A percentile compares a stretch with the other conserved stretches of the same genome.
phyloP scores from a whole-genome alignment of 2,113 vertebrate species.

The Cervus canadensis region DNA sequence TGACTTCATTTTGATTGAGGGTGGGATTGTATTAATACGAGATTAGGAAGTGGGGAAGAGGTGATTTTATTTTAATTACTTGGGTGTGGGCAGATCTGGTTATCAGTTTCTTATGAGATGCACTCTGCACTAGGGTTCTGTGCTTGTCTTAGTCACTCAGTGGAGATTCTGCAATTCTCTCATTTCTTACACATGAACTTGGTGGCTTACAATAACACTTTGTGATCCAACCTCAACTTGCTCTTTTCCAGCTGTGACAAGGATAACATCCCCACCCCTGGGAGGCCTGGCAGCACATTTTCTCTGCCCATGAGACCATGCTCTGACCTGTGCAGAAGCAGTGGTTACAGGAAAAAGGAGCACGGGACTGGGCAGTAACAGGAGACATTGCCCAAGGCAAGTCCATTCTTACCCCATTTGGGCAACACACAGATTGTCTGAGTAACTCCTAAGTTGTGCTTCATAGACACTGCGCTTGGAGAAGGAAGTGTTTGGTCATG shows the following conservation, averaged over 20 bases:
- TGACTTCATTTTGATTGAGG: slow-evolving; percentile 18
- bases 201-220: slow-evolving; percentile 62
- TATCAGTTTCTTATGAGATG: slow-evolving; percentile 66
- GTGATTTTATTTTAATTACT: slow-evolving; percentile 58
- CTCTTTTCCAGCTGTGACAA: slow-evolving; percentile 32
- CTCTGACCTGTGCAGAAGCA: neutral
- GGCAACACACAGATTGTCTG: neutral
- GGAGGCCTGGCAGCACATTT: neutral
- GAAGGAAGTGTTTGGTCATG: neutral
- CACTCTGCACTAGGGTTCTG: neutral
- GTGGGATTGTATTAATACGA: neutral
- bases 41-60: slow-evolving; percentile 5
- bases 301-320: neutral
- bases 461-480: neutral
- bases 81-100: slow-evolving; percentile 60
- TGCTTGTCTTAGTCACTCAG: slow-evolving; percentile 20
- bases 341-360: neutral
- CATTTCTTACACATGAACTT: slow-evolving; percentile 38
- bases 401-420: neutral
- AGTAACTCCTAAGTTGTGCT: neutral
- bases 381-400: neutral
- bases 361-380: neutral
- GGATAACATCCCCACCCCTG: slow-evolving; percentile 30
- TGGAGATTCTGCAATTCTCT: slow-evolving; percentile 58
- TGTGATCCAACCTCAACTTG: slow-evolving; percentile 60